phyloP scores from a whole-genome alignment of 2,797 vertebrate genomes.

The Cichlasoma orientale region DNA sequence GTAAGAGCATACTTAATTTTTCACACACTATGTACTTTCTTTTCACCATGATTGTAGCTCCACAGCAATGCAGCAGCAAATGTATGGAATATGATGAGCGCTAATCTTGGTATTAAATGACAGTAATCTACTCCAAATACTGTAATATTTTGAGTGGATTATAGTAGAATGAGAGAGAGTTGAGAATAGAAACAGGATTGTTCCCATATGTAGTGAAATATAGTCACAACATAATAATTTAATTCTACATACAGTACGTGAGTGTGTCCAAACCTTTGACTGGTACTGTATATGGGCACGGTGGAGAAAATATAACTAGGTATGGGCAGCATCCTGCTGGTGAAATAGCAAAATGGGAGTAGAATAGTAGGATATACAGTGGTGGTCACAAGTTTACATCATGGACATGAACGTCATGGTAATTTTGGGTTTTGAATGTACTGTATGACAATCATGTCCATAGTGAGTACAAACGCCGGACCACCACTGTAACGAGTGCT shows the following conservation, averaged over 20 bases:
- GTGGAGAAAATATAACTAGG: not conserved
- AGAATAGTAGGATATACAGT: rapidly evolving
- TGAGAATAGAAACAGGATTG: not conserved
- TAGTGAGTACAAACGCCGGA: not conserved
- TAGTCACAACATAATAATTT: not conserved
- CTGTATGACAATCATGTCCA: too few relatives aligned
- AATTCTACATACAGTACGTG: not conserved
- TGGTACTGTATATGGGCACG: not conserved
- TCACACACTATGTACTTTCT: not conserved
- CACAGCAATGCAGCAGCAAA: too few relatives aligned
- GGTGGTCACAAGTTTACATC: not conserved
- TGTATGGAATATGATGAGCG: too few relatives aligned
- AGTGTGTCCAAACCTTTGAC: too few relatives aligned
- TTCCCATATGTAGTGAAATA: not conserved
- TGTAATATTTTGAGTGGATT: too few relatives aligned
- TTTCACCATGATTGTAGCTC: too few relatives aligned
- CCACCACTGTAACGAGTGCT: not conserved
- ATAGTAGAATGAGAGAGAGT: not conserved
- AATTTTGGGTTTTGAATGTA: not conserved
- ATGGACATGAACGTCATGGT: not conserved
- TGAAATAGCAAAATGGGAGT: not conserved
- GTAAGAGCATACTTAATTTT: not conserved
- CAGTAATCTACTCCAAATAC: too few relatives aligned
- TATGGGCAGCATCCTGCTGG: not conserved
- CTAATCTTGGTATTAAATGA: too few relatives aligned